A percentile compares a stretch with the other conserved stretches of the same genome.
phyloP scores from a whole-genome alignment of 1,140 invertebrate species.

The Drosophila jambulina region DNA sequence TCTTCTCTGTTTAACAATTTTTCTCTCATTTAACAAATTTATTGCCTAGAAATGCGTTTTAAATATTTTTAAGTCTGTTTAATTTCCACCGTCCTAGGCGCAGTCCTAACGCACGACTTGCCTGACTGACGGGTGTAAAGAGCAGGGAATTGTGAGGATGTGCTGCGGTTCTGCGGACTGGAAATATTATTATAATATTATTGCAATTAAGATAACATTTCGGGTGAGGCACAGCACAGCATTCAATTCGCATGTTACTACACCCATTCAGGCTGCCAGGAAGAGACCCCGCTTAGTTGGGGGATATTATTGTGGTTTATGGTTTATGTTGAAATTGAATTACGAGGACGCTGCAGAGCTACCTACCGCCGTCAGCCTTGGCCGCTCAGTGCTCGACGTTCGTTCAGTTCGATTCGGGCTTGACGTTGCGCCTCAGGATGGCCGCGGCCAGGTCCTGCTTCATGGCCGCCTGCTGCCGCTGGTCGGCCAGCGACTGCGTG shows the following conservation, averaged over 20 bases:
- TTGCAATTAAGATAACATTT: slow-evolving; percentile 18
- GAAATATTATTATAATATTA: slow-evolving; percentile 17
- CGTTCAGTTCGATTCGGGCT: slow-evolving; percentile 81
- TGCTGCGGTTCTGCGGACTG: background rate
- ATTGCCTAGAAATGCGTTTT: slow-evolving; percentile 78
- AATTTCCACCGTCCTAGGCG: slow-evolving; percentile 2
- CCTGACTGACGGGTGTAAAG: slow-evolving; percentile 1
- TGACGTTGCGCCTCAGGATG: slow-evolving; percentile 89
- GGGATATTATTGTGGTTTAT: slow-evolving; percentile 7
- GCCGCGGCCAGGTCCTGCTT: slow-evolving; percentile 94
- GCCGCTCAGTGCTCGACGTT: slow-evolving; percentile 31
- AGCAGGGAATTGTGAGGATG: slow-evolving; percentile 10
- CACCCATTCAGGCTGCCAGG: background rate
- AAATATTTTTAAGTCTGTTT: slow-evolving; percentile 44
- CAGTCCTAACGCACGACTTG: background rate
- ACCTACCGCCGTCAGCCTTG: slow-evolving; percentile 40
- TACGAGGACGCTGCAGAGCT: slow-evolving; percentile 36
- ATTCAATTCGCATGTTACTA: slow-evolving; percentile 26
- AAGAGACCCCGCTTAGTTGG: slow-evolving; percentile 8
- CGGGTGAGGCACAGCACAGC: background rate
- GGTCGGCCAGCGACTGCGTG: slow-evolving; percentile 93
- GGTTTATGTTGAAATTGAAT: slow-evolving; percentile 57
- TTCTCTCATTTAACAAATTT: slow-evolving; percentile 72
- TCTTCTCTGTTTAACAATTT: slow-evolving; percentile 68
- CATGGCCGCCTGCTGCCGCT: slow-evolving; percentile 92